A percentile compares a stretch with the other conserved stretches of the same genome.
Evolutionary conservation across 2,797 vertebrate species (phyloP).

Genomic region (Eleutherodactylus coqui): DNA sequence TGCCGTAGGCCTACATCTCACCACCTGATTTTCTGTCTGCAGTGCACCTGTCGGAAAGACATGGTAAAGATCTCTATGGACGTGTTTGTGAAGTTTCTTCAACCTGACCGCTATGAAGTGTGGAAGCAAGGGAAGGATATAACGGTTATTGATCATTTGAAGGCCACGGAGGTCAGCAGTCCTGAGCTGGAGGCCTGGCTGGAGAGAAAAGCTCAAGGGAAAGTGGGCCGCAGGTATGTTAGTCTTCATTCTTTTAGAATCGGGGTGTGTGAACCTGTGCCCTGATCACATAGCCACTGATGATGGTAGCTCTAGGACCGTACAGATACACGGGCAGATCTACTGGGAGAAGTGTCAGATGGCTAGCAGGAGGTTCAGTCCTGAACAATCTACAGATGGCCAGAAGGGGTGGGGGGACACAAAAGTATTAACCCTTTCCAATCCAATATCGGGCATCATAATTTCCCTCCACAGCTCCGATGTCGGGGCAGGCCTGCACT

Average conservation of each 20-base stretch:
- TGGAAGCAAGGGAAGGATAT: constrained; percentile 96
- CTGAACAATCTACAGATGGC: too few relatives aligned
- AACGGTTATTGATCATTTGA: constrained; percentile 88
- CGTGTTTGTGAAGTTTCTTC: constrained; percentile 93
- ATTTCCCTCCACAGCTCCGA: too few relatives aligned
- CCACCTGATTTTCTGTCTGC: neutral
- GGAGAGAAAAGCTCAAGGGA: constrained; percentile 80
- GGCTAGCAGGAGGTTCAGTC: too few relatives aligned
- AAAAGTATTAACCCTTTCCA: too few relatives aligned
- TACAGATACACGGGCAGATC: too few relatives aligned
- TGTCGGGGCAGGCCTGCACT: too few relatives aligned
- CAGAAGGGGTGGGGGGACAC: too few relatives aligned
- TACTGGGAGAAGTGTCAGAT: too few relatives aligned
- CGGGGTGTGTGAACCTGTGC: too few relatives aligned
- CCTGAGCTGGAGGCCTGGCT: constrained; percentile 90
- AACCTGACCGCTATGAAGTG: constrained; percentile 90
- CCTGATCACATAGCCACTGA: too few relatives aligned
- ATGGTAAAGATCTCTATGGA: constrained; percentile 99
- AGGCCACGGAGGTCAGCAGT: constrained; percentile 85
- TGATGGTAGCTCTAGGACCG: too few relatives aligned
- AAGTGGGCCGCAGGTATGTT: constrained; percentile 85
- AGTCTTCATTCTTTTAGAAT: neutral
- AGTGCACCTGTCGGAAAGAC: constrained; percentile 93
- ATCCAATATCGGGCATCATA: too few relatives aligned
- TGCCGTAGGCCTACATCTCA: neutral